Evolutionary conservation across 2,888 invertebrate genomes (phyloP), one percentile per base, ranked within the genome.

Genomic region (Euphydryas editha): DNA sequence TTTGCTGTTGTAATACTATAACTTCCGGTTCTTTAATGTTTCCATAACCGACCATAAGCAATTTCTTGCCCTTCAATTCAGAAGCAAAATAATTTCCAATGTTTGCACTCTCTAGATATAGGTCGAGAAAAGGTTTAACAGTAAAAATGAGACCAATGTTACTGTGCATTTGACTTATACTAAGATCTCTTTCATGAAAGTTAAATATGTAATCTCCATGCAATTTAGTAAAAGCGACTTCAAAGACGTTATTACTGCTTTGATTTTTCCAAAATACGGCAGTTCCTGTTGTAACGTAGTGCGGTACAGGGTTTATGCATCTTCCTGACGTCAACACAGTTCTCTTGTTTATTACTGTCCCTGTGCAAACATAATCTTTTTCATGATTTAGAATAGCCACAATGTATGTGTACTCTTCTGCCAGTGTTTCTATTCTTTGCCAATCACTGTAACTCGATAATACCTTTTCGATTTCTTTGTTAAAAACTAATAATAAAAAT

Each of bases 101-200:
- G 30, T 75, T 72, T 13, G 82, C 83, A 37, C 73, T 67, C 49
- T 78, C 73, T 37, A 82, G 67, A 60, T 78, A 84, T 42, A 75
- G 37, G 55, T 81, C 75, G 51, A 87, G 72, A 4, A 79, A 46
- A 1, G 84, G 79, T 8, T 71, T 73, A 10, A 42, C 69, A 3
- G 83, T 76, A 68, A 83, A 81, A 7, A 85, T 81, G 3, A 90
- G 73, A 15, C 85, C 90, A 37, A 90, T 78, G 65, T 89, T 88
- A 65, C 79, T 88, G 69, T 86, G 81, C 76, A 86, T 81, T 59
- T 68, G 72, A 37, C 80, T 80, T 17, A 79, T 60, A 62, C 82
- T 81, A 10, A 79, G 78, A 36, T 81, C 76, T 13, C 58, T 47
- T 6, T 71, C 66, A 62, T 73, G 75, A 59, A 81, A 55, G 59